Conservation (phyloP, 2,797 vertebrate genomes). For the Eulemur mongoz region DNA sequence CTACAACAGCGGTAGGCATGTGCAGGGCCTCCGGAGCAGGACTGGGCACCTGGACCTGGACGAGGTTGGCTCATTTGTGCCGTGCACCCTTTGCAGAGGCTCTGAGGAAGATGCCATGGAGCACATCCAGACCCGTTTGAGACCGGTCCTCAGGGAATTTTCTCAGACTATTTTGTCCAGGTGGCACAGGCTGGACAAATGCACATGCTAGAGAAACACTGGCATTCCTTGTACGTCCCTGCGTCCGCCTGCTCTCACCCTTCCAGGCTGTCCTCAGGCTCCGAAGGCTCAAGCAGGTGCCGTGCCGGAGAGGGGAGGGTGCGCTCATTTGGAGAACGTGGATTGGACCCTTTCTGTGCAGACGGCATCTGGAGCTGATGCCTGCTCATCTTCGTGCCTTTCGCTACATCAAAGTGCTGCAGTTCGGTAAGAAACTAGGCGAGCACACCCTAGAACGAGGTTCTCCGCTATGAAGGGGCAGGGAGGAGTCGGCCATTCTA, state of each 20-base stretch:
- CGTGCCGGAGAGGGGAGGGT: neutral
- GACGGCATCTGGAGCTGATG: too few species aligned
- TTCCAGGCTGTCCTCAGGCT: neutral
- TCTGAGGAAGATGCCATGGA: neutral
- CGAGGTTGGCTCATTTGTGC: too few species aligned
- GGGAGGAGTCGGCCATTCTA: rapidly evolving
- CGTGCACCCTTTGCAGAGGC: neutral
- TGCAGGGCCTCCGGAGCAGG: neutral
- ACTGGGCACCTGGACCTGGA: neutral
- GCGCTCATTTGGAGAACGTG: rapidly evolving
- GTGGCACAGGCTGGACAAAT: neutral
- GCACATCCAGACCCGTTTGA: too few species aligned
- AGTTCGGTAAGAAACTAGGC: neutral
- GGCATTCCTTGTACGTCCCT: rapidly evolving
- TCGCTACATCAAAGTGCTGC: rapidly evolving
- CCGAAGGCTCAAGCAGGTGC: neutral
- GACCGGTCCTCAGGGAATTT: too few species aligned
- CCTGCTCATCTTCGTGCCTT: neutral
- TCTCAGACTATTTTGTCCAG: neutral
- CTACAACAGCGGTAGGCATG: too few species aligned
- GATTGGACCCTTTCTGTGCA: neutral
- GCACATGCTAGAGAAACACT: neutral
- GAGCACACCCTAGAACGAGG: neutral
- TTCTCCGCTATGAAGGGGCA: neutral
- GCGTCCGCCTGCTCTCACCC: rapidly evolving